These are phyloP conservation scores for Hafferia zeledoni DNA, from an alignment of 2,797 vertebrate genomes.

Conservation along the genomic window DNA sequence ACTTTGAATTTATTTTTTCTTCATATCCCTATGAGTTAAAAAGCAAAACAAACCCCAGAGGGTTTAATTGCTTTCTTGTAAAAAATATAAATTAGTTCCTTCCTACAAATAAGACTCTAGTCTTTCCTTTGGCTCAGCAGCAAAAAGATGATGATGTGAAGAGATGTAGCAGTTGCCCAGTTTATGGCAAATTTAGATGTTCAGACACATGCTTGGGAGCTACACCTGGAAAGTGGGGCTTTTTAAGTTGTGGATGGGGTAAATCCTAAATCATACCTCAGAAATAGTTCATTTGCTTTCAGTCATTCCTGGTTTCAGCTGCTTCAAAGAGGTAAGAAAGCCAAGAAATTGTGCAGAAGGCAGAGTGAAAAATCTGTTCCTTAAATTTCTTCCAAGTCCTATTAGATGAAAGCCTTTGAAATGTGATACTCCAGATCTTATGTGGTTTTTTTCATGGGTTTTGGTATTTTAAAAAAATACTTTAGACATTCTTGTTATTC, in stretches of 20 bases:
- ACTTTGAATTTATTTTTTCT: neutral
- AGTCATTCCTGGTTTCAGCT: neutral
- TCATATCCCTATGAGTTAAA: neutral
- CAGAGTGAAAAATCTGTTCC: neutral
- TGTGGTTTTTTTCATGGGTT: neutral
- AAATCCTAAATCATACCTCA: neutral
- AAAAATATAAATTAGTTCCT: neutral
- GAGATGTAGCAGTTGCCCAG: neutral
- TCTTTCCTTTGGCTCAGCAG: neutral
- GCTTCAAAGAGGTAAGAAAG: neutral
- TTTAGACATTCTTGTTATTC: neutral
- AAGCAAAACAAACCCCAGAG: neutral
- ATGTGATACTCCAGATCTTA: neutral
- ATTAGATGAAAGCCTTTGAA: neutral
- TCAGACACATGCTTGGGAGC: neutral
- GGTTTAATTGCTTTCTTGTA: neutral
- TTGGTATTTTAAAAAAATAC: neutral
- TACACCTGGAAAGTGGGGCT: neutral
- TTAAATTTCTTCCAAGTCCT: neutral
- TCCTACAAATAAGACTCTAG: neutral
- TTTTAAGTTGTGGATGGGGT: neutral
- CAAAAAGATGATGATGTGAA: neutral
- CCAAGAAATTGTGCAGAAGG: neutral
- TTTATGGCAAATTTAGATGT: neutral
- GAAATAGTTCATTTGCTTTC: neutral